These are phyloP conservation scores for Ovis aries DNA, from an alignment of 2,113 vertebrate genomes.

Conservation along the genomic window DNA sequence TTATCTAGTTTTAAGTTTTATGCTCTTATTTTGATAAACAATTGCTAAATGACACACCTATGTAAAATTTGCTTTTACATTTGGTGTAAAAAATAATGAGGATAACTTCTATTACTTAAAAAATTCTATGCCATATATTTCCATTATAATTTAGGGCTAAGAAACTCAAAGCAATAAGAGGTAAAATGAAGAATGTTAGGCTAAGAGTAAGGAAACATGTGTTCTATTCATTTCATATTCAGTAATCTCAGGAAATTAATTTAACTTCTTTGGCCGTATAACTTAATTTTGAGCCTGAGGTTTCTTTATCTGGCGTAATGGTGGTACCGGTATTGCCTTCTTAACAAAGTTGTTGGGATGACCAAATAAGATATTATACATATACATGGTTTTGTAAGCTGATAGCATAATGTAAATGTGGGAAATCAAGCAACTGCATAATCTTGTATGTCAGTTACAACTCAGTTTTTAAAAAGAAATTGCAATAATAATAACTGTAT, in stretches of 20 bases:
- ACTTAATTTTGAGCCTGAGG: background rate
- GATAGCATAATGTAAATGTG: background rate
- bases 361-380: background rate
- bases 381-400: background rate
- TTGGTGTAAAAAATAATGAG: background rate
- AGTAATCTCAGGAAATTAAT: background rate
- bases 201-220: background rate
- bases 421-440: background rate
- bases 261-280: background rate
- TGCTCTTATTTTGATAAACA: constrained; percentile 8
- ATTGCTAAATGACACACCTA: background rate
- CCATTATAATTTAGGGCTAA: background rate
- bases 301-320: background rate
- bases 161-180: background rate
- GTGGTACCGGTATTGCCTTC: background rate
- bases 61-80: background rate
- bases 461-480: background rate
- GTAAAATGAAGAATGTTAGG: background rate
- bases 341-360: background rate
- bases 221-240: background rate
- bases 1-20: constrained; percentile 14
- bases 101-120: background rate
- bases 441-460: background rate
- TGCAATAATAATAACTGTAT: background rate
- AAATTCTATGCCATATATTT: constrained; percentile 9